phyloP scores from a whole-genome alignment of 2,797 vertebrate species.

The Odontamblyopus lacepedii region DNA sequence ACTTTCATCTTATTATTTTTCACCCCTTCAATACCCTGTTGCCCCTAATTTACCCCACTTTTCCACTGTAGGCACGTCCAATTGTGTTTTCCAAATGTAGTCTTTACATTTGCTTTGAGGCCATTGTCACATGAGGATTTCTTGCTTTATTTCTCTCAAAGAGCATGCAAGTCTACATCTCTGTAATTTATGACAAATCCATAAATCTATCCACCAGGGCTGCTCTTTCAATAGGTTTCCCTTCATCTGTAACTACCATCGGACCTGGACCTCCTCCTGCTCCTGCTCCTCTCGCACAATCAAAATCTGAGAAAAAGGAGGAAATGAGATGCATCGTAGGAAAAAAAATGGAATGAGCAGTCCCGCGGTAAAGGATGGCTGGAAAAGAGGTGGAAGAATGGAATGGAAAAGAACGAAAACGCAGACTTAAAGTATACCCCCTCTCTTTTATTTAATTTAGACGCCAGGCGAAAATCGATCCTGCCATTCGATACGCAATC shows the following conservation, averaged over 20 bases:
- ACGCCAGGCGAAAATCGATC: conserved; percentile 94
- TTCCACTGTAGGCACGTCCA: conserved; percentile 56
- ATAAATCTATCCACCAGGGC: conserved; percentile 64
- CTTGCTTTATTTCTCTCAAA: conserved; percentile 11
- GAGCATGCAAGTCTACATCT: conserved; percentile 38
- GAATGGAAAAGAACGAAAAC: conserved; percentile 83
- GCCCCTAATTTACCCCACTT: conserved; percentile 67
- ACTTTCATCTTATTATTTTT: conserved; percentile 70
- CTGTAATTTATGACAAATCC: conserved; percentile 68
- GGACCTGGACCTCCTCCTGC: conserved; percentile 40
- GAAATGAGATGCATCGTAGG: conserved; percentile 79
- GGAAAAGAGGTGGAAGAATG: conserved; percentile 73
- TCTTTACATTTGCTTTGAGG: conserved; percentile 37
- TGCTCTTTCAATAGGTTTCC: conserved; percentile 62
- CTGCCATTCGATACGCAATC: conserved; percentile 95
- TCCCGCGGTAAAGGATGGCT: conserved; percentile 74
- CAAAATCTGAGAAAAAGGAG: conserved; percentile 72
- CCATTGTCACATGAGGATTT: conserved; percentile 32
- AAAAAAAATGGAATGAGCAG: conserved; percentile 72
- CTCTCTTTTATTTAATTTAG: conserved; percentile 93
- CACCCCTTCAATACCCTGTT: conserved; percentile 69
- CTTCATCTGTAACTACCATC: conserved; percentile 74
- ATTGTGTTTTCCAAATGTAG: conserved; percentile 60
- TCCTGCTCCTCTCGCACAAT: conserved; percentile 61
- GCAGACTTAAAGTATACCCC: conserved; percentile 84